Conservation (phyloP, 1,140 invertebrate genomes). For the Artemia franciscana region DNA sequence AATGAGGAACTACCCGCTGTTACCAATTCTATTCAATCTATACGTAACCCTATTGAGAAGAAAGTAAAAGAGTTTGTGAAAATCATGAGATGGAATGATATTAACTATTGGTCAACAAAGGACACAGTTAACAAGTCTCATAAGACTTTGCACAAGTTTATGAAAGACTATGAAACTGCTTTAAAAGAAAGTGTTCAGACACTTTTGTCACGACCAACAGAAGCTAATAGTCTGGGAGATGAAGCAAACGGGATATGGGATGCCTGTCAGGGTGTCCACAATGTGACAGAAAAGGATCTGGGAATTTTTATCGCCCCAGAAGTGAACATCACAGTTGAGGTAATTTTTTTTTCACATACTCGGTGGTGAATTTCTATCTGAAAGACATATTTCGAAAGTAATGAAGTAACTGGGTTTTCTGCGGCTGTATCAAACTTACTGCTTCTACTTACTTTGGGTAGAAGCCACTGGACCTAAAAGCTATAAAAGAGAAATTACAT, state of each 20-base stretch:
- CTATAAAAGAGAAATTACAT: too few species aligned
- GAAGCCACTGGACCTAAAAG: too few species aligned
- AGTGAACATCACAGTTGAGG: neutral
- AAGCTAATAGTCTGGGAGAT: constrained; percentile 16
- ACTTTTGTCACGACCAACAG: constrained; percentile 15
- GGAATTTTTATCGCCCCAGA: neutral
- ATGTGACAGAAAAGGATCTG: neutral
- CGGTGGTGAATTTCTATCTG: too few species aligned
- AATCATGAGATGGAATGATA: constrained; percentile 84
- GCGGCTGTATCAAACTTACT: too few species aligned
- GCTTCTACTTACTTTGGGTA: too few species aligned
- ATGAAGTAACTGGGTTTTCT: too few species aligned
- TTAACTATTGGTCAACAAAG: constrained; percentile 81
- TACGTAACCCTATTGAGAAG: constrained; percentile 60
- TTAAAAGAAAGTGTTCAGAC: constrained; percentile 6
- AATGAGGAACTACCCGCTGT: constrained; percentile 45
- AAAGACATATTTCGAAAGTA: too few species aligned
- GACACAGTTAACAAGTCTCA: constrained; percentile 66
- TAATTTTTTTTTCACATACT: neutral
- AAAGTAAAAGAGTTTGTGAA: constrained; percentile 80
- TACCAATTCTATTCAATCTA: constrained; percentile 31
- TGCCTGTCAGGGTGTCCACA: neutral
- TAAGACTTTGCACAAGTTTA: constrained; percentile 56
- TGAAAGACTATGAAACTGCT: constrained; percentile 44
- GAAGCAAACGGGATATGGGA: constrained; percentile 29